Percentiles rank a stretch among this genome's conserved stretches.
Evolutionary conservation across 2,888 invertebrate species (phyloP).

Genomic region (Labia minor): DNA sequence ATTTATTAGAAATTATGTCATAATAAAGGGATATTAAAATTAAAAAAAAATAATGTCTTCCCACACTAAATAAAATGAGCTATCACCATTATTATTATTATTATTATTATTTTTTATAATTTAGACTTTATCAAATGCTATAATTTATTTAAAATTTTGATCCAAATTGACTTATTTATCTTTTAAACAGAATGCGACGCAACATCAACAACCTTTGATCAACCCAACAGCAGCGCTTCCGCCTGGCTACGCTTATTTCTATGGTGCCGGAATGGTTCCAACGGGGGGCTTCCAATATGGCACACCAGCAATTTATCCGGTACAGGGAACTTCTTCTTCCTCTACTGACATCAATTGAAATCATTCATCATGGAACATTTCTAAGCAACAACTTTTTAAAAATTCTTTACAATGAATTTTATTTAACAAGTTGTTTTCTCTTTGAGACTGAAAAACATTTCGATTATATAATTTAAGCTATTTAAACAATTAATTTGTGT

Average conservation of each 20-base stretch:
- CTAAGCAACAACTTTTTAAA: too few species aligned
- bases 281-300: constrained; percentile 57
- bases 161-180: background rate
- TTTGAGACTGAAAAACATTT: too few species aligned
- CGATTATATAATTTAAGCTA: background rate
- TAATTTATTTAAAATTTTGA: too few species aligned
- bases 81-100: too few species aligned
- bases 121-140: too few species aligned
- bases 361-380: too few species aligned
- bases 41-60: too few species aligned
- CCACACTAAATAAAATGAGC: too few species aligned
- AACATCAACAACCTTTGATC: constrained; percentile 53
- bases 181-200: constrained; percentile 30
- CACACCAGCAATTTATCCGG: constrained; percentile 56
- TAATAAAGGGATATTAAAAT: too few species aligned
- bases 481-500: background rate
- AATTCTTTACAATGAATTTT: background rate
- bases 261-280: constrained; percentile 50
- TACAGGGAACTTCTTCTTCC: constrained; percentile 31
- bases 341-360: background rate
- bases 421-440: too few species aligned
- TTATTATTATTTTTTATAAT: too few species aligned
- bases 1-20: too few species aligned
- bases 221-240: constrained; percentile 48
- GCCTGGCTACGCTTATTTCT: constrained; percentile 63